Conservation (phyloP, 2,113 vertebrate species). For the Alaudala cheleensis region DNA sequence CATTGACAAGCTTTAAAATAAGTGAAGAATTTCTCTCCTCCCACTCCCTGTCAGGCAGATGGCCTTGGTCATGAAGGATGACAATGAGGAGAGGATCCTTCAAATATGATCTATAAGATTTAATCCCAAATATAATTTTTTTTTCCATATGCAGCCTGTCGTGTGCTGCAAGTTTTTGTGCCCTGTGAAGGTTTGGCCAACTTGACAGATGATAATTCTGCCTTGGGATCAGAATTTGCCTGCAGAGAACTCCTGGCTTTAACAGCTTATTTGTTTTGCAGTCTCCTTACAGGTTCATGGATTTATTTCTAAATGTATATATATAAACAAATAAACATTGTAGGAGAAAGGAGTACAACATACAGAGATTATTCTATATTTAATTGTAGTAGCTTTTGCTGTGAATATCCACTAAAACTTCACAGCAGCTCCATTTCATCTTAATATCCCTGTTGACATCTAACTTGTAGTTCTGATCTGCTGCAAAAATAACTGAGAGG, state of each 20-base stretch:
- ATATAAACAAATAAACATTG: neutral
- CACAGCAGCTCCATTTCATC: neutral
- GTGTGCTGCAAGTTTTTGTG: neutral
- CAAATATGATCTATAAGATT: neutral
- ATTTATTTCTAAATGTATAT: accelerated
- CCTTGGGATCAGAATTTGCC: neutral
- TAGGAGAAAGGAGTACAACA: neutral
- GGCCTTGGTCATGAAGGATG: slow-evolving; percentile 21
- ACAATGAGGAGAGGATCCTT: slow-evolving; percentile 16
- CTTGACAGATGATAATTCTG: neutral
- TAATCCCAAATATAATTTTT: neutral
- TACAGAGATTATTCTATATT: neutral
- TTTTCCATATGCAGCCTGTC: neutral
- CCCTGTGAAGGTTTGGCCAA: neutral
- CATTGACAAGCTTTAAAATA: slow-evolving; percentile 15
- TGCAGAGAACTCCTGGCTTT: neutral
- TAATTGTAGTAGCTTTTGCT: neutral
- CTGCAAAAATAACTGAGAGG: neutral
- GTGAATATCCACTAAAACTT: neutral
- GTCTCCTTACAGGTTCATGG: neutral
- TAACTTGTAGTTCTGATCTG: neutral
- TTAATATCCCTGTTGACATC: neutral
- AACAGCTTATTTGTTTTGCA: neutral
- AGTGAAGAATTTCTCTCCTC: slow-evolving; percentile 15
- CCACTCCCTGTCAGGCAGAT: slow-evolving; percentile 36